A percentile compares a stretch with the other conserved stretches of the same genome.
These are phyloP conservation scores for Sinopyrophorus schimmeli DNA, from an alignment of 2,888 invertebrate genomes.

Conservation along the genomic window DNA sequence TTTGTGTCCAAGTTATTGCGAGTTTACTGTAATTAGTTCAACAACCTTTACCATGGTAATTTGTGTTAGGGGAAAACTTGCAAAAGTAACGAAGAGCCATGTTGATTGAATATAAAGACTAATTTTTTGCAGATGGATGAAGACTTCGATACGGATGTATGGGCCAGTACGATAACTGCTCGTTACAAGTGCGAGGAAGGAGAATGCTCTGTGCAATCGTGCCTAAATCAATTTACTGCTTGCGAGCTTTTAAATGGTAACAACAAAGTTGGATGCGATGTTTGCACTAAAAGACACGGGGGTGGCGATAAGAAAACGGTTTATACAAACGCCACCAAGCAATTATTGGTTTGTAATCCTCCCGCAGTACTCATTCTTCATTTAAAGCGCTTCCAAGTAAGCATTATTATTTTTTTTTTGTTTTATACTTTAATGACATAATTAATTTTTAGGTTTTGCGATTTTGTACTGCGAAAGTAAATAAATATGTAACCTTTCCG, in stretches of 20 bases:
- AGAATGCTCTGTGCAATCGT: slow-evolving; percentile 84
- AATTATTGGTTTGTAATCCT: slow-evolving; percentile 84
- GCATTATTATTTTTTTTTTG: too few relatives aligned
- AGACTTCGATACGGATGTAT: slow-evolving; percentile 43
- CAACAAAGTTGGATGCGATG: slow-evolving; percentile 92
- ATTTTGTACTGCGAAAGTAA: slow-evolving; percentile 76
- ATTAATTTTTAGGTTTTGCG: slow-evolving; percentile 42
- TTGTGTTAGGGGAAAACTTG: too few relatives aligned
- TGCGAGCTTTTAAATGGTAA: slow-evolving; percentile 87
- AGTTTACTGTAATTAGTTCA: too few relatives aligned
- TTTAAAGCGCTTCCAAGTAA: slow-evolving; percentile 91
- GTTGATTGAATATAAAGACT: too few relatives aligned
- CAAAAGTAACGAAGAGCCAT: too few relatives aligned
- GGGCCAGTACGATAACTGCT: slow-evolving; percentile 56
- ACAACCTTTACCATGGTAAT: too few relatives aligned
- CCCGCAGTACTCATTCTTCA: slow-evolving; percentile 95
- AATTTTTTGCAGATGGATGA: slow-evolving; percentile 49
- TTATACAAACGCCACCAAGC: slow-evolving; percentile 80
- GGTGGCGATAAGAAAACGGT: slow-evolving; percentile 72
- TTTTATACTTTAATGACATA: background rate
- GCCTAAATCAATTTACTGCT: slow-evolving; percentile 90
- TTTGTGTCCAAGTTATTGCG: too few relatives aligned
- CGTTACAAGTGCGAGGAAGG: slow-evolving; percentile 75
- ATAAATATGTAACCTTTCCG: slow-evolving; percentile 86
- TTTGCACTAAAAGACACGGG: slow-evolving; percentile 78